Base-by-base conservation (phyloP, 2,113 vertebrate genomes). In the Rattus norvegicus region DNA sequence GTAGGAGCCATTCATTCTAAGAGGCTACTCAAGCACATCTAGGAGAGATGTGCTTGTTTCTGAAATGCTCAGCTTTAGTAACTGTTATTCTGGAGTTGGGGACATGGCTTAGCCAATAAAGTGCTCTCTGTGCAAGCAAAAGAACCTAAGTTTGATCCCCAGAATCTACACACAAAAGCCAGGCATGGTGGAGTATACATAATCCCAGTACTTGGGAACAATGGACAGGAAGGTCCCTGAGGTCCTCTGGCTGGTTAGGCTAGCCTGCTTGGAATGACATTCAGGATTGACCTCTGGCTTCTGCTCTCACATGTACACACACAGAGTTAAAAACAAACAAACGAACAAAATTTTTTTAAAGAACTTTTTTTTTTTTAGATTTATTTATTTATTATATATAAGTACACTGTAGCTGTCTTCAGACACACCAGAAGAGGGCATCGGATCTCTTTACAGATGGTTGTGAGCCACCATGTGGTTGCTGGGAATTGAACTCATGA, bases 41-140 rank as follows among this genome's bases (percentile, higher is more conserved):
- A 86, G 79, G 79, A 84, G 28, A 91, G 39, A 67, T 73, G 43
- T 76, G 19, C 63, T 91, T 93, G 36, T 92, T 91, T 39, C 72
- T 33, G 80, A 92, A 47, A 20, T 26, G 61, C 61, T 89, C 30
- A 76, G 67, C 17, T 84, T 49, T 75, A 92, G 52, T 87, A 79
- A 87, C 47, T 24, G 22, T 93, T 39, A 77, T 7, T 47, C 52
- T n/a, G 12, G 59, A 52, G 16, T 72, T 79, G 56, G 19, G 54
- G 36, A 24, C 20, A 59, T n/a, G n/a, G 54, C 17, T 54, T 47
- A 36, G 28, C 30, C 28, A 4, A 26, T 30, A 54, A 52, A 54
- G 49, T 20, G 30, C 28, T 28, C 3, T 17, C 49, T 13, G 5
- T 28, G 24, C 73, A 76, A 76, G 12, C 22, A 14, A 28, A 24